A percentile compares a stretch with the other conserved stretches of the same genome.
Conservation (phyloP, 2,888 invertebrate genomes). For the Drosophila recens region DNA sequence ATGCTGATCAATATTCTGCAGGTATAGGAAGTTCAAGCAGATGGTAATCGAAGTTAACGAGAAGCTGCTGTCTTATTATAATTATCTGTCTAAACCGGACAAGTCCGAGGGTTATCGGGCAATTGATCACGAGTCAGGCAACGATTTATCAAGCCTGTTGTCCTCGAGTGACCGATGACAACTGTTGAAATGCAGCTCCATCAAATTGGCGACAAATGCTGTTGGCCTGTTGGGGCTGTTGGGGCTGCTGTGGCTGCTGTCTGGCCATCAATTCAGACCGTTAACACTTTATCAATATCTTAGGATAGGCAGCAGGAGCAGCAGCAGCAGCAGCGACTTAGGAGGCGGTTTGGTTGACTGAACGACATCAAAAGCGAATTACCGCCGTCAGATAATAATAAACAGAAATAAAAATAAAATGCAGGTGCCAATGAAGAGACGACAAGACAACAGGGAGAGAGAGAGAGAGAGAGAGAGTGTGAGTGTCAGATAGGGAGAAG, state of each 20-base stretch:
- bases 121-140: constrained; percentile 34
- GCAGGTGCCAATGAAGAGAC: constrained; percentile 59
- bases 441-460: constrained; percentile 11
- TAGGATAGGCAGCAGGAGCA: constrained; percentile 20
- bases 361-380: constrained; percentile 56
- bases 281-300: constrained; percentile 67
- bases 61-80: constrained; percentile 13
- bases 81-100: constrained; percentile 18
- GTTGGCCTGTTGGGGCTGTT: constrained; percentile 7
- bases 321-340: constrained; percentile 41
- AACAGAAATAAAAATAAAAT: constrained; percentile 29
- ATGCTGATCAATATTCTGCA: not conserved
- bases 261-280: constrained; percentile 50
- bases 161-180: constrained; percentile 34
- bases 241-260: constrained; percentile 36
- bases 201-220: constrained; percentile 63
- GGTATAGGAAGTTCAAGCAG: too few species aligned
- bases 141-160: constrained; percentile 41
- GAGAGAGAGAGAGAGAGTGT: not conserved
- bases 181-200: constrained; percentile 52
- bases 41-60: not conserved
- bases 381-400: constrained; percentile 61
- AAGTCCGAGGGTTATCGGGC: constrained; percentile 38
- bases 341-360: constrained; percentile 62
- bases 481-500: not conserved